Conservation (phyloP, 2,888 invertebrate genomes). For the Chrysolina oricalcia region DNA sequence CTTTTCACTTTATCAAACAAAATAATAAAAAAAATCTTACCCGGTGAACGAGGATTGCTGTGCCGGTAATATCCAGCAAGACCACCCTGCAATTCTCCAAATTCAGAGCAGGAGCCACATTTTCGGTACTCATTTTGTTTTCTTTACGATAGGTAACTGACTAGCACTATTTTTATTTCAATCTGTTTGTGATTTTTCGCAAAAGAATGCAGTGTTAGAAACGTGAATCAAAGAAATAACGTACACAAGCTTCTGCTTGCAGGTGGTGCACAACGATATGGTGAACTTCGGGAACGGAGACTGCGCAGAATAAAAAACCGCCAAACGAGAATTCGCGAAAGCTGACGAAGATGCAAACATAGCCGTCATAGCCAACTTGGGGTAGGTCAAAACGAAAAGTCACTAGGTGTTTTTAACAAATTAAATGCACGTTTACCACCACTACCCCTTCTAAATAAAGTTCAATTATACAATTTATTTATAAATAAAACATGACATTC, state of each 20-base stretch:
- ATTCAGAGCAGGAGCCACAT: slow-evolving; percentile 54
- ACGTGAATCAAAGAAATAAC: slow-evolving; percentile 12
- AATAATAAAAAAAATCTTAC: slow-evolving; percentile 70
- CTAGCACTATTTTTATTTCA: slow-evolving; percentile 7
- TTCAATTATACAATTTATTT: no score
- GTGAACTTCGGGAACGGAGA: slow-evolving; percentile 54
- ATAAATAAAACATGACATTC: no score
- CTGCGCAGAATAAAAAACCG: slow-evolving; percentile 55
- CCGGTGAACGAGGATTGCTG: slow-evolving; percentile 90
- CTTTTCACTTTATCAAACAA: background rate
- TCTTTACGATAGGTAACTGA: slow-evolving; percentile 4
- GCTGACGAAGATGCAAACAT: slow-evolving; percentile 44
- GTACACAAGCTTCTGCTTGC: slow-evolving; percentile 35
- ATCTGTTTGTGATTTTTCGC: slow-evolving; percentile 2
- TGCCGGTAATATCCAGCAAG: slow-evolving; percentile 82
- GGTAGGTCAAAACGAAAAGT: slow-evolving; percentile 32
- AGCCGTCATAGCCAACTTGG: slow-evolving; percentile 37
- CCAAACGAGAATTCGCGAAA: slow-evolving; percentile 56
- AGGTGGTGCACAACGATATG: slow-evolving; percentile 58
- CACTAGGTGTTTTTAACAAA: slow-evolving; percentile 8
- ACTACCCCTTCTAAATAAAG: no score
- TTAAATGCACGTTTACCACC: no score
- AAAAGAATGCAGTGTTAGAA: slow-evolving; percentile 9
- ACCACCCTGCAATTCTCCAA: slow-evolving; percentile 76
- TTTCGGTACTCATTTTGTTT: slow-evolving; percentile 46